Evolutionary conservation across 2,113 vertebrate species (phyloP).

Genomic region (Silurus meridionalis): DNA sequence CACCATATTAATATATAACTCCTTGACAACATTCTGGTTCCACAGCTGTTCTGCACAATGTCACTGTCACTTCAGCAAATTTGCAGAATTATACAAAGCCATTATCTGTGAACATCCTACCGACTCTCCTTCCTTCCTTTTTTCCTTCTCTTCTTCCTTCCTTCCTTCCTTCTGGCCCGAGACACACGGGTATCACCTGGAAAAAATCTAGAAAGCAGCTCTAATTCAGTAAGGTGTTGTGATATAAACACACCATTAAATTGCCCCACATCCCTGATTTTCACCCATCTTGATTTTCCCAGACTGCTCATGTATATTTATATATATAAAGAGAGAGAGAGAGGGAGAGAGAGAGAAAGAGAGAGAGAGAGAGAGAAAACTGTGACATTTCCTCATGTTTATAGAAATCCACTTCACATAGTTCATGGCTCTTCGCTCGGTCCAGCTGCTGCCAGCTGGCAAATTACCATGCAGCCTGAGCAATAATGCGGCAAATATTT

Average conservation of each 20-base stretch:
- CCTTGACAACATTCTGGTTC: background rate
- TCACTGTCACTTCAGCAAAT: background rate
- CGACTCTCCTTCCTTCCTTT: background rate
- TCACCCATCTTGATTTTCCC: slow-evolving; percentile 16
- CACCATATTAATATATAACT: background rate
- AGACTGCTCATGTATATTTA: background rate
- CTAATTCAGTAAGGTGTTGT: background rate
- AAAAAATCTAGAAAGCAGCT: slow-evolving; percentile 11
- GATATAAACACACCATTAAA: slow-evolving; percentile 16
- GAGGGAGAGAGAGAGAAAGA: no score
- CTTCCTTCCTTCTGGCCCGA: background rate
- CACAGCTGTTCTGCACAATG: background rate
- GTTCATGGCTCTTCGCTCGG: slow-evolving; percentile 21
- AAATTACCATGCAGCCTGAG: slow-evolving; percentile 34
- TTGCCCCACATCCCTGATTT: slow-evolving; percentile 22
- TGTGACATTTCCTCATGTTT: slow-evolving; percentile 43
- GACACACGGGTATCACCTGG: background rate
- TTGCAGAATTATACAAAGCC: background rate
- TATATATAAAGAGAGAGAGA: background rate
- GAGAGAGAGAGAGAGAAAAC: background rate
- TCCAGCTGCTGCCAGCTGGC: slow-evolving; percentile 46
- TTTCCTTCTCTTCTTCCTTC: background rate
- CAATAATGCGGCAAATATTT: slow-evolving; percentile 49
- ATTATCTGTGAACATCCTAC: background rate
- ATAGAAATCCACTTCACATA: slow-evolving; percentile 38